Percentiles rank a stretch among this genome's conserved stretches.
Conservation (phyloP, 2,113 vertebrate species). For the Amphilophus citrinellus region DNA sequence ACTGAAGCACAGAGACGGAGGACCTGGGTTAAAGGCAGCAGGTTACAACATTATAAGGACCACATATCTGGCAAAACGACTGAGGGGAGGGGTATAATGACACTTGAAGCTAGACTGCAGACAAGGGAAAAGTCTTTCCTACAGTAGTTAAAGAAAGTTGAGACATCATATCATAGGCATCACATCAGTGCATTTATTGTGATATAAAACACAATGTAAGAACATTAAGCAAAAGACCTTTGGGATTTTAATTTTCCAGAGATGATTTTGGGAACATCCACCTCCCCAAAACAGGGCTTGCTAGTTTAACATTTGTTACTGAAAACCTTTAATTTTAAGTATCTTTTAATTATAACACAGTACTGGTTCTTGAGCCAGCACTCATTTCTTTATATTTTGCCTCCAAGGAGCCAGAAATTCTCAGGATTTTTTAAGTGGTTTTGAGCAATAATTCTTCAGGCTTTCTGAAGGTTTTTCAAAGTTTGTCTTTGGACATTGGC, state of each 20-base stretch:
- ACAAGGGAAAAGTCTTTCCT: conserved; percentile 45
- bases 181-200: neutral
- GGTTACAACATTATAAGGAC: conserved; percentile 47
- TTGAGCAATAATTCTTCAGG: neutral
- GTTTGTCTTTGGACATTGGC: neutral
- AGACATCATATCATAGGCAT: conserved; percentile 32
- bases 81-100: conserved; percentile 62
- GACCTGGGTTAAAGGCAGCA: conserved; percentile 28
- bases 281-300: neutral
- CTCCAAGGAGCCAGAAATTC: neutral
- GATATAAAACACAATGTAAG: no score
- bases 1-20: conserved; percentile 37
- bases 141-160: conserved; percentile 30
- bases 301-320: neutral
- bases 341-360: neutral
- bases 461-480: neutral
- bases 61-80: conserved; percentile 68
- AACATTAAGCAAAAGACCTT: no score
- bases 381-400: neutral
- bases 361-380: neutral
- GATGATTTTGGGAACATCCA: conserved; percentile 1
- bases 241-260: neutral
- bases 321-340: no score
- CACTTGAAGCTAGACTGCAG: conserved; percentile 48
- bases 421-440: no score